phyloP scores from a whole-genome alignment of 2,797 vertebrate species.

The Typhlichthys eigenmanni region DNA sequence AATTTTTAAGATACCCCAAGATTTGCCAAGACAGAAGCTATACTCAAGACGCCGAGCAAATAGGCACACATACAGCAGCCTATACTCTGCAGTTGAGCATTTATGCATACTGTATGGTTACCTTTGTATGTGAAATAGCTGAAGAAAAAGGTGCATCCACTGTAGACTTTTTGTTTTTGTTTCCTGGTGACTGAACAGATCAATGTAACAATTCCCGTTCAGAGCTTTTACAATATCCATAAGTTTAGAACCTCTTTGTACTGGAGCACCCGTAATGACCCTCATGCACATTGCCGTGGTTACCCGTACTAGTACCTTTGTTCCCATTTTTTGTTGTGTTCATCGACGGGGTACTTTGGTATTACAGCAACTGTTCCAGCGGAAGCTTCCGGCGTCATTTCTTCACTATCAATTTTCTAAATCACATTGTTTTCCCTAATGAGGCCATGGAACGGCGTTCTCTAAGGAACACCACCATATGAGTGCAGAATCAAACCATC shows the following conservation, averaged over 20 bases:
- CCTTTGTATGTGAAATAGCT: not conserved
- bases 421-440: slow-evolving; percentile 17
- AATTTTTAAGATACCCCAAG: slow-evolving; percentile 32
- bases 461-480: slow-evolving; percentile 61
- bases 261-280: slow-evolving; percentile 5
- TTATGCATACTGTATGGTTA: not conserved
- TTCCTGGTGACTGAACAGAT: slow-evolving; percentile 10
- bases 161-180: not conserved
- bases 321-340: not conserved
- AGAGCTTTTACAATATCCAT: slow-evolving; percentile 3
- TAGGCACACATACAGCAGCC: not conserved
- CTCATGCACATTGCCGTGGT: not conserved
- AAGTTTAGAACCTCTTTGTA: slow-evolving; percentile 30
- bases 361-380: not conserved
- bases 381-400: slow-evolving; percentile 11
- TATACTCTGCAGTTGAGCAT: not conserved
- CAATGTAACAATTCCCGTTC: slow-evolving; percentile 24
- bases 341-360: not conserved
- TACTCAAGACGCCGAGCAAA: slow-evolving; percentile 7
- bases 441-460: slow-evolving; percentile 40
- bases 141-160: not conserved
- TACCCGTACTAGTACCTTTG: not conserved
- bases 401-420: slow-evolving; percentile 20
- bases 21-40: slow-evolving; percentile 7
- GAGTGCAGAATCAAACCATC: slow-evolving; percentile 67